A percentile compares a stretch with the other conserved stretches of the same genome.
Conservation (phyloP, 2,888 invertebrate genomes). For the Malthinus flaveolus region DNA sequence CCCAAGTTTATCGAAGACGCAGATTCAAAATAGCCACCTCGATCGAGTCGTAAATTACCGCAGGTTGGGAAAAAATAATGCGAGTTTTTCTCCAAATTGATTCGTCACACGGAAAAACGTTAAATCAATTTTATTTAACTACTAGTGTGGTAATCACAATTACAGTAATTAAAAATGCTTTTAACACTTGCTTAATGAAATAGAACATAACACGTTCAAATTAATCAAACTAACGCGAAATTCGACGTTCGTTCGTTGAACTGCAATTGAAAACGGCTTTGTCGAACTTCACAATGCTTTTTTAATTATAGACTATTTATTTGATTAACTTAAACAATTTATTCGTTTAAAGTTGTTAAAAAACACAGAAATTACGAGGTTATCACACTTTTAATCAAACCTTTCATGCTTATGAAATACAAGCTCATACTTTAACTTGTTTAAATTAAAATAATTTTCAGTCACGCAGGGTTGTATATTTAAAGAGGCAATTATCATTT, state of each 20-base stretch:
- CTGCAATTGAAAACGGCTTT: neutral
- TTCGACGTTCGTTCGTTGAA: constrained; percentile 1
- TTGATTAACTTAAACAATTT: constrained; percentile 5
- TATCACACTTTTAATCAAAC: neutral
- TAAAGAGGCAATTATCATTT: constrained; percentile 5
- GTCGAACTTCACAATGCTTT: neutral
- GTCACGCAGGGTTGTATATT: constrained; percentile 1
- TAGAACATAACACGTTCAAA: constrained; percentile 7
- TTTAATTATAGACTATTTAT: constrained; percentile 2
- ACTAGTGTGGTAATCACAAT: constrained; percentile 6
- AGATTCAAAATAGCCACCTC: constrained; percentile 2
- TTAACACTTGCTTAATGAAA: constrained; percentile 8
- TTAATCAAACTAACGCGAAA: constrained; percentile 7
- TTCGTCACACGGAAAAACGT: no score
- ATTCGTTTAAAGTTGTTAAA: neutral
- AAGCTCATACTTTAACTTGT: constrained; percentile 5
- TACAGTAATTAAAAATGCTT: constrained; percentile 7
- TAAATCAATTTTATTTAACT: neutral
- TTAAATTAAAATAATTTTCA: constrained; percentile 7
- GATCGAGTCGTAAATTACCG: neutral
- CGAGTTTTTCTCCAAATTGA: no score
- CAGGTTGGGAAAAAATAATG: neutral
- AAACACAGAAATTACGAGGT: no score
- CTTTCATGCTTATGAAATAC: constrained; percentile 1
- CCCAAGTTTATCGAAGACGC: neutral